These are phyloP conservation scores for Wasmannia auropunctata DNA, from an alignment of 1,140 invertebrate genomes.

Conservation along the genomic window DNA sequence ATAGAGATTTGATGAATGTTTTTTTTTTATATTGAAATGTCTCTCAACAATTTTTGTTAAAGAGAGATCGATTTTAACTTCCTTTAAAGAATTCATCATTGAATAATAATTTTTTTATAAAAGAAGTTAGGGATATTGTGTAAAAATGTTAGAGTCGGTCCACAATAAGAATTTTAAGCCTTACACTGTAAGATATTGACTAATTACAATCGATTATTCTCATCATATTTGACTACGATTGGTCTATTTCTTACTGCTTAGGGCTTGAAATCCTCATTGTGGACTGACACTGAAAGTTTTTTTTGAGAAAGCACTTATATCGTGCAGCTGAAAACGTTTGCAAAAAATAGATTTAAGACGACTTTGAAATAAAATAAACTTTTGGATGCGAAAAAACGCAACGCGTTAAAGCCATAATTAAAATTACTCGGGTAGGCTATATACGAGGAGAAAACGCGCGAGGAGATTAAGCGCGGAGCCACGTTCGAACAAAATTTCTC, in stretches of 20 bases:
- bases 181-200: too few species aligned
- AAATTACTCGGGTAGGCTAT: background rate
- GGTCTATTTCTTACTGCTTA: too few species aligned
- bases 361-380: background rate
- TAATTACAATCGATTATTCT: too few species aligned
- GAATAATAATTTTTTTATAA: background rate
- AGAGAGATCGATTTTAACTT: background rate
- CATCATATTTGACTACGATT: too few species aligned
- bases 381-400: background rate
- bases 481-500: constrained; percentile 25
- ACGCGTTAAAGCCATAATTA: background rate
- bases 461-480: background rate
- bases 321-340: background rate
- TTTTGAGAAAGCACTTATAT: background rate
- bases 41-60: background rate
- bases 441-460: background rate
- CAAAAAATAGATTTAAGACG: background rate
- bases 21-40: background rate
- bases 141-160: background rate
- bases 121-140: background rate
- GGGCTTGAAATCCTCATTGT: too few species aligned
- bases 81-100: background rate
- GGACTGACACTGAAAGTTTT: too few species aligned
- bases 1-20: background rate
- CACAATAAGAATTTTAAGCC: too few species aligned